Percentiles rank a stretch among this genome's conserved stretches.
Conservation (phyloP, 2,113 vertebrate species). For the Stomatorhinus ivindoensis region DNA sequence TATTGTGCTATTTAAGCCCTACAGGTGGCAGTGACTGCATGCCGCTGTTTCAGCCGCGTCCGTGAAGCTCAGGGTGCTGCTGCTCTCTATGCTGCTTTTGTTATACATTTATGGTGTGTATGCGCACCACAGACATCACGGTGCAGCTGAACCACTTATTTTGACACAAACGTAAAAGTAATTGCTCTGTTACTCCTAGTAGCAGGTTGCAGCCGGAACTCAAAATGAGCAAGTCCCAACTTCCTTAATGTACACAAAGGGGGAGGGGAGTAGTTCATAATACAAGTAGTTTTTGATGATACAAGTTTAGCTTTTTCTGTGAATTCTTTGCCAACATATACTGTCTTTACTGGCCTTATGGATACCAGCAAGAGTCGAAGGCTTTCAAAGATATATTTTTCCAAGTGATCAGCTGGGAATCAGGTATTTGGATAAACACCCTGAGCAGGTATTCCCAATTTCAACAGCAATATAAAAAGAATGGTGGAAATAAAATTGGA, state of each 20-base stretch:
- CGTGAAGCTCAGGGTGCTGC: background rate
- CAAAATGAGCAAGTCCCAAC: background rate
- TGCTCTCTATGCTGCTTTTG: background rate
- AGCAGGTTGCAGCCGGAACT: background rate
- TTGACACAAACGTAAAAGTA: background rate
- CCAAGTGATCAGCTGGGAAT: background rate
- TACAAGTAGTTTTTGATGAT: no score
- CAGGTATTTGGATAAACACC: background rate
- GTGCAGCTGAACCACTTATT: background rate
- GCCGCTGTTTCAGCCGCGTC: background rate
- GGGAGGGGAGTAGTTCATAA: no score
- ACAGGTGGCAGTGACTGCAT: background rate
- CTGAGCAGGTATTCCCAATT: background rate
- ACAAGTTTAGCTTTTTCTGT: background rate
- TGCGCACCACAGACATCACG: background rate
- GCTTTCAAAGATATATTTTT: background rate
- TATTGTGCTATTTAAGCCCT: background rate
- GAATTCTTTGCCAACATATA: background rate
- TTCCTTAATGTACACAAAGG: background rate
- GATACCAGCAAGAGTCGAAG: background rate
- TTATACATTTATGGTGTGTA: background rate
- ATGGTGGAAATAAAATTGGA: background rate
- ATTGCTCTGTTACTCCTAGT: background rate
- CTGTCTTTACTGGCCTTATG: background rate
- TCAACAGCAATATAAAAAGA: background rate